These are phyloP conservation scores for Lycaena phlaeas DNA, from an alignment of 2,888 invertebrate genomes.

Conservation along the genomic window DNA sequence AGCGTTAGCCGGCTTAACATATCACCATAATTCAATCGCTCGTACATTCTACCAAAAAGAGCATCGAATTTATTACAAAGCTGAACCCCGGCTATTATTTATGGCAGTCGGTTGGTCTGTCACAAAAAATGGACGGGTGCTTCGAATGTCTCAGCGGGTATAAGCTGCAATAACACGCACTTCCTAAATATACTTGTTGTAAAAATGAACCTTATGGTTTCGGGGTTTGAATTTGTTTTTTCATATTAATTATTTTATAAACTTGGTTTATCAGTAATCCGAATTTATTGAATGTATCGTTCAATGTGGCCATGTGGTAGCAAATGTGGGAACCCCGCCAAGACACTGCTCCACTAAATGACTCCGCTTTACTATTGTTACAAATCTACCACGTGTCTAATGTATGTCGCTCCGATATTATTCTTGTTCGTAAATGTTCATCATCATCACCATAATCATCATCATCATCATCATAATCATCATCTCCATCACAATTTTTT, in stretches of 20 bases:
- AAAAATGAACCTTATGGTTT: slow-evolving; percentile 36
- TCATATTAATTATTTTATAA: slow-evolving; percentile 28
- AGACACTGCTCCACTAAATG: slow-evolving; percentile 62
- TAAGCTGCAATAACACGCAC: slow-evolving; percentile 72
- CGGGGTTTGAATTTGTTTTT: slow-evolving; percentile 33
- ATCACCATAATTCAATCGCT: slow-evolving; percentile 70
- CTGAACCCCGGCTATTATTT: slow-evolving; percentile 72
- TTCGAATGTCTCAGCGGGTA: slow-evolving; percentile 68
- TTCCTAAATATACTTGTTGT: slow-evolving; percentile 44
- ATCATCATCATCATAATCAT: too few relatives aligned
- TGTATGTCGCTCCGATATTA: slow-evolving; percentile 6
- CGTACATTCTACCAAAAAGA: slow-evolving; percentile 67
- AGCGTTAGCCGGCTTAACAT: slow-evolving; percentile 63
- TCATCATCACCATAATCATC: too few relatives aligned
- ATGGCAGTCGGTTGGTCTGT: slow-evolving; percentile 70
- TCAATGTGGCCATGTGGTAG: slow-evolving; percentile 64
- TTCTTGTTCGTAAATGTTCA: too few relatives aligned
- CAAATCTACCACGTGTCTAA: slow-evolving; percentile 1
- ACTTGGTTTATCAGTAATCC: slow-evolving; percentile 56
- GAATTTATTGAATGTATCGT: slow-evolving; percentile 61
- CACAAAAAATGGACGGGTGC: slow-evolving; percentile 71
- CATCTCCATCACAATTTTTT: too few relatives aligned
- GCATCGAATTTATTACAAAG: slow-evolving; percentile 71
- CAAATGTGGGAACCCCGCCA: slow-evolving; percentile 71
- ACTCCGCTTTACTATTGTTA: slow-evolving; percentile 63